Conservation (phyloP, 2,113 vertebrate species). For the Bucco capensis region DNA sequence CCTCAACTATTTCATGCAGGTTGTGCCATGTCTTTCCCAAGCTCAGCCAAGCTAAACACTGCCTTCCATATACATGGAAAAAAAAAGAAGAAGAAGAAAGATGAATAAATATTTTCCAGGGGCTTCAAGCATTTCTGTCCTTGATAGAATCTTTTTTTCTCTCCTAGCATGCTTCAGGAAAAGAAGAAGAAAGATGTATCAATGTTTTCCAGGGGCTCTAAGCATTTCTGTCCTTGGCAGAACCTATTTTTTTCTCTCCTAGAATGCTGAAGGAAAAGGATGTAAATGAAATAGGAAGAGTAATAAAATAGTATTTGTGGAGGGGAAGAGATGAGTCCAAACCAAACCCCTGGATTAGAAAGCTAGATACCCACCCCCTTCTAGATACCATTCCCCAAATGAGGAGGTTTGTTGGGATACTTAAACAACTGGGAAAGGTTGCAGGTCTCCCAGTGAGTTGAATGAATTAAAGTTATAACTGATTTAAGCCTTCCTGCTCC, state of each 20-base stretch:
- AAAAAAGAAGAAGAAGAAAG: not conserved
- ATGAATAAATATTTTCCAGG: conserved; percentile 24
- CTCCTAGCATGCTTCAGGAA: too few relatives aligned
- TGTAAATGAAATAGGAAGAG: conserved; percentile 56
- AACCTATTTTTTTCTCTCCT: conserved; percentile 43
- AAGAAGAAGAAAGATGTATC: too few relatives aligned
- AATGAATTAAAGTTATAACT: conserved; percentile 12
- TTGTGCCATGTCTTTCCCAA: conserved; percentile 59
- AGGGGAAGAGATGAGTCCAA: conserved; percentile 42
- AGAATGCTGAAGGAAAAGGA: conserved; percentile 36
- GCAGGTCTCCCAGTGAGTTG: not conserved
- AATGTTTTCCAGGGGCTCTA: conserved; percentile 52
- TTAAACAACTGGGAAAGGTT: not conserved
- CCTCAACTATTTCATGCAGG: conserved; percentile 67
- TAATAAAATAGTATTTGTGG: conserved; percentile 65
- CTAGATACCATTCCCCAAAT: not conserved
- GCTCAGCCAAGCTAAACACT: conserved; percentile 52
- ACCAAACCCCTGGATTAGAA: conserved; percentile 23
- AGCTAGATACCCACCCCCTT: not conserved
- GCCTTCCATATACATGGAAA: conserved; percentile 41
- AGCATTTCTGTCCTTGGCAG: conserved; percentile 64
- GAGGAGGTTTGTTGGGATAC: conserved; percentile 10
- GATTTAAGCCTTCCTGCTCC: not conserved
- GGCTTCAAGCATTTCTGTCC: conserved; percentile 61
- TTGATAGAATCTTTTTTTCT: conserved; percentile 54